phyloP scores from a whole-genome alignment of 2,888 invertebrate genomes.

The Amphipyra berbera region DNA sequence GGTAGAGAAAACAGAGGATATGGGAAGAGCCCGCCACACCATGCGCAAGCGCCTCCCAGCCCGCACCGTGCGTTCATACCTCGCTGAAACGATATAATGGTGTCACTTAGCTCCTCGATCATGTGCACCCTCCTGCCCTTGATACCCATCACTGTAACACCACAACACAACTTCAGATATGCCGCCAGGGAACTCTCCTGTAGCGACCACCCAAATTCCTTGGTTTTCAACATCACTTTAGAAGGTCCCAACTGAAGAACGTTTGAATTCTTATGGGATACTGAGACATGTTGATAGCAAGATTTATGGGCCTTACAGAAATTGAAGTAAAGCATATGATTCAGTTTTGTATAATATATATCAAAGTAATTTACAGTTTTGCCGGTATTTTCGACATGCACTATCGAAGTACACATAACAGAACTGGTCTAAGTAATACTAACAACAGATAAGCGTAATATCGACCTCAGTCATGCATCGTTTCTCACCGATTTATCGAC shows the following conservation, averaged over 20 bases:
- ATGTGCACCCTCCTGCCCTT: slow-evolving; percentile 99
- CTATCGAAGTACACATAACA: slow-evolving; percentile 65
- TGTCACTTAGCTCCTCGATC: slow-evolving; percentile 99
- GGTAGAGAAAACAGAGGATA: slow-evolving; percentile 53
- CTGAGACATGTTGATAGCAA: slow-evolving; percentile 37
- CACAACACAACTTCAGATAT: slow-evolving; percentile 81
- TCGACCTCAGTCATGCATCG: slow-evolving; percentile 73
- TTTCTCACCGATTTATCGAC: slow-evolving; percentile 57
- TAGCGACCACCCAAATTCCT: slow-evolving; percentile 30
- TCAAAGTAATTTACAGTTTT: slow-evolving; percentile 40
- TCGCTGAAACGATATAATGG: slow-evolving; percentile 99
- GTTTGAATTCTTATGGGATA: slow-evolving; percentile 8
- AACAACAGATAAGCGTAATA: slow-evolving; percentile 71
- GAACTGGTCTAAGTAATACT: slow-evolving; percentile 65
- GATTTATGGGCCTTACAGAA: slow-evolving; percentile 27
- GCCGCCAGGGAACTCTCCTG: slow-evolving; percentile 50
- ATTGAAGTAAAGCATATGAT: slow-evolving; percentile 28
- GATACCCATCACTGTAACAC: slow-evolving; percentile 98
- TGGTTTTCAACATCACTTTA: slow-evolving; percentile 33
- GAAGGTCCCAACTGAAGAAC: slow-evolving; percentile 11
- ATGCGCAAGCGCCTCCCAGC: slow-evolving; percentile 78
- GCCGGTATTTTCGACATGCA: slow-evolving; percentile 66
- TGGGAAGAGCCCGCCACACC: slow-evolving; percentile 79
- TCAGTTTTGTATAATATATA: slow-evolving; percentile 4
- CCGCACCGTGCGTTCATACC: slow-evolving; percentile 92